Evolutionary conservation across 2,113 vertebrate genomes (phyloP).

Genomic region (Tychaedon coryphoeus): DNA sequence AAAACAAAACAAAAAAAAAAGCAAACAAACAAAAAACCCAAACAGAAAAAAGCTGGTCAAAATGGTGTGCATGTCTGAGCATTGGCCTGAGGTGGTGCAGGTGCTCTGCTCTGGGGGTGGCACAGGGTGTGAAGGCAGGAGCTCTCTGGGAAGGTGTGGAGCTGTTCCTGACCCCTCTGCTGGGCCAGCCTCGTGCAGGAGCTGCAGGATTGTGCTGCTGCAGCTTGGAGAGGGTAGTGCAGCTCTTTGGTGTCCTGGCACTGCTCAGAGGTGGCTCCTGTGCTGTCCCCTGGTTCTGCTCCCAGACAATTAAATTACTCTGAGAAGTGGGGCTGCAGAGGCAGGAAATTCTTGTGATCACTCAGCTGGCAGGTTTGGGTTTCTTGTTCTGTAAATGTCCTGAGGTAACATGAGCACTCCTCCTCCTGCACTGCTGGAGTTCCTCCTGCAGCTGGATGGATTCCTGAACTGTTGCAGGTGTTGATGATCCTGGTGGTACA

Average conservation of each 20-base stretch:
- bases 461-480: neutral
- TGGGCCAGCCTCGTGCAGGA: accelerated
- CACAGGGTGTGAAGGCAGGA: neutral
- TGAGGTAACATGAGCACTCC: neutral
- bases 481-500: neutral
- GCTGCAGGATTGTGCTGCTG: neutral
- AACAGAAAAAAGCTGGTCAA: neutral
- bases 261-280: neutral
- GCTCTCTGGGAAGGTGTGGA: neutral
- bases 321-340: neutral
- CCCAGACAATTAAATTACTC: neutral
- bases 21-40: neutral
- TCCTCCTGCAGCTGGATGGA: neutral
- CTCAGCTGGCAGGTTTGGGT: neutral
- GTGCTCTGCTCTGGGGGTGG: neutral
- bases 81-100: neutral
- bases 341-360: neutral
- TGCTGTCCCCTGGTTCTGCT: neutral
- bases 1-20: neutral
- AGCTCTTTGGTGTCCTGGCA: neutral
- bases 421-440: neutral
- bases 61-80: neutral
- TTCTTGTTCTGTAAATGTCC: neutral
- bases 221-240: neutral
- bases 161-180: neutral